Conservation (phyloP, 2,113 vertebrate species). For the Brachyhypopomus gauderio region DNA sequence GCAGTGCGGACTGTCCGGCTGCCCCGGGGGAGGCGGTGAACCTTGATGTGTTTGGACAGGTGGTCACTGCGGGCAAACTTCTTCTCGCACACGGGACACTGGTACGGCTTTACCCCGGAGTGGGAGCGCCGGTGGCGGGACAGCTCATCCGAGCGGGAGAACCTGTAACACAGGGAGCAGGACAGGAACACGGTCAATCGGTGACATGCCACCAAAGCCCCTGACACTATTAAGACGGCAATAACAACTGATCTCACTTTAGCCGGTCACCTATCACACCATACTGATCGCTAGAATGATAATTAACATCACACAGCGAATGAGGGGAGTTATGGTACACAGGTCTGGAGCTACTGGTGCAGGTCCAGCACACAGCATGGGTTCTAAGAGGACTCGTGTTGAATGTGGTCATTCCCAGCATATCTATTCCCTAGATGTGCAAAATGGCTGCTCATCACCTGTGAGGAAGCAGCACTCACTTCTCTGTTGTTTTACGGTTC, state of each 20-base stretch:
- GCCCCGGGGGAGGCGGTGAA: constrained; percentile 91
- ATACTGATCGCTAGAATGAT: too few species aligned
- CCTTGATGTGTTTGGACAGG: constrained; percentile 94
- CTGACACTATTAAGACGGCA: neutral
- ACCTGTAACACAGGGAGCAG: constrained; percentile 71
- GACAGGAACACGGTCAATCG: neutral
- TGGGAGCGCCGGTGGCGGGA: constrained; percentile 92
- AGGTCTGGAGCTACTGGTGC: neutral
- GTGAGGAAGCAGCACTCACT: neutral
- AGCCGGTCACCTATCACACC: neutral
- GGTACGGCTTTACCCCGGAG: constrained; percentile 93
- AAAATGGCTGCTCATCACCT: neutral
- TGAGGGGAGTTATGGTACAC: neutral
- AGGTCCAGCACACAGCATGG: neutral
- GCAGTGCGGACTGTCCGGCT: constrained; percentile 78
- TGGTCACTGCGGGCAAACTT: constrained; percentile 96
- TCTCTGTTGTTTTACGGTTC: neutral
- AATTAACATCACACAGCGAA: neutral
- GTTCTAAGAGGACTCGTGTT: neutral
- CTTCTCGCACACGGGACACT: constrained; percentile 91
- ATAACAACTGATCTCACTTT: neutral
- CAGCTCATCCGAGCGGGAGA: constrained; percentile 91
- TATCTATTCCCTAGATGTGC: neutral
- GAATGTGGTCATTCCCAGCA: neutral
- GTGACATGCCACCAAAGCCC: neutral